Percentiles rank a stretch among this genome's conserved stretches.
Conservation (phyloP, 2,113 vertebrate species). For the Datnioides undecimradiatus region DNA sequence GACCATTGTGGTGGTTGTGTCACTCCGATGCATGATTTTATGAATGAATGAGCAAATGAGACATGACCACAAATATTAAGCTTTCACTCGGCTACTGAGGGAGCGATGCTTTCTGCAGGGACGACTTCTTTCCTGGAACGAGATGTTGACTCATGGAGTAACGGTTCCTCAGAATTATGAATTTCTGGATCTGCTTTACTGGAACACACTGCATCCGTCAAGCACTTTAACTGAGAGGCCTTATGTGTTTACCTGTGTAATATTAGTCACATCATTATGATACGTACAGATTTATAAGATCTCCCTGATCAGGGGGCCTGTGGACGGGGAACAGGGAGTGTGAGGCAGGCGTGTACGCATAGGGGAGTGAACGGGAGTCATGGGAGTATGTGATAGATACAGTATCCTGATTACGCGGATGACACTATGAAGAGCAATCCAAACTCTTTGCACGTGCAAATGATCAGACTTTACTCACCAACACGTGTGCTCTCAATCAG, state of each 20-base stretch:
- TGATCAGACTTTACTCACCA: neutral
- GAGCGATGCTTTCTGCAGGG: conserved; percentile 7
- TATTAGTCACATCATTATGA: neutral
- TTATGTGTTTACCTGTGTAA: neutral
- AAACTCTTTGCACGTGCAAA: neutral
- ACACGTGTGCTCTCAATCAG: neutral
- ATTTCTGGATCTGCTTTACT: neutral
- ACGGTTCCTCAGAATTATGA: conserved; percentile 14
- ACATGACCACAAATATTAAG: conserved; percentile 32
- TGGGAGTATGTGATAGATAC: no score
- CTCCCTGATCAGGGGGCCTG: no score
- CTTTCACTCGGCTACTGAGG: neutral
- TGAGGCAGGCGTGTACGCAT: no score
- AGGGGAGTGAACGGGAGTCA: no score
- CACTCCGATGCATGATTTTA: conserved; percentile 13
- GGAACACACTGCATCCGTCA: neutral
- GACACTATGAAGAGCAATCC: no score
- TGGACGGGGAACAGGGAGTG: no score
- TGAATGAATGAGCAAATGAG: conserved; percentile 45
- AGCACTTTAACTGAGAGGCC: neutral
- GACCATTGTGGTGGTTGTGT: conserved; percentile 26
- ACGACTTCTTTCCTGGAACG: neutral
- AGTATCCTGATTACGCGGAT: no score
- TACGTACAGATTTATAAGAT: no score
- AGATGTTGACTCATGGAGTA: conserved; percentile 11